phyloP scores from a whole-genome alignment of 2,888 invertebrate species.

The Kuschelorhynchus macadamiae region DNA sequence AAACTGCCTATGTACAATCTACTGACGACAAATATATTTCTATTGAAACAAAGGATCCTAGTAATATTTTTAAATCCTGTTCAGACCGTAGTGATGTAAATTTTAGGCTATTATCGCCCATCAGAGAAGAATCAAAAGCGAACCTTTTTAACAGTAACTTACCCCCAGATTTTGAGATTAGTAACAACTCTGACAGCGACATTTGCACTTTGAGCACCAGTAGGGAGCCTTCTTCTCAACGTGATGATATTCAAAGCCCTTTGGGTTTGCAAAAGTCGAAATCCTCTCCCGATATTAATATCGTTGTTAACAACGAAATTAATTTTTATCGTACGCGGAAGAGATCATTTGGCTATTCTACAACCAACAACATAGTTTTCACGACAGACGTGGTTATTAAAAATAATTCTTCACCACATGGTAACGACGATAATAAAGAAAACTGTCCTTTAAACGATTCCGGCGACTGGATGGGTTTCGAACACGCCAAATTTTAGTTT shows the following conservation, averaged over 20 bases:
- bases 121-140: slow-evolving; percentile 61
- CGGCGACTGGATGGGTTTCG: slow-evolving; percentile 67
- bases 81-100: background rate
- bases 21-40: too few species aligned
- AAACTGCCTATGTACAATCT: background rate
- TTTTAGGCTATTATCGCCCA: slow-evolving; percentile 57
- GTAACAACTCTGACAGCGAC: slow-evolving; percentile 32
- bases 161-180: slow-evolving; percentile 16
- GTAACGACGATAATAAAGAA: slow-evolving; percentile 54
- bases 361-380: slow-evolving; percentile 54
- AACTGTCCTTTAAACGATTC: slow-evolving; percentile 51
- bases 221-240: background rate
- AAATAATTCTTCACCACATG: slow-evolving; percentile 19
- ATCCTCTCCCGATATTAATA: slow-evolving; percentile 53
- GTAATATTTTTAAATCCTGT: background rate
- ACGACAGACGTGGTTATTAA: slow-evolving; percentile 56
- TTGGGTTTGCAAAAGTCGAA: too few species aligned
- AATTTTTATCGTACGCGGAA: slow-evolving; percentile 59
- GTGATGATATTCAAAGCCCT: background rate
- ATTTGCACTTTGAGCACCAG: slow-evolving; percentile 21
- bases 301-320: slow-evolving; percentile 59
- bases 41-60: too few species aligned
- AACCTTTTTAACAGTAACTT: slow-evolving; percentile 54
- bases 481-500: slow-evolving; percentile 65
- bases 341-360: slow-evolving; percentile 50